A percentile compares a stretch with the other conserved stretches of the same genome.
Conservation (phyloP, 2,888 invertebrate genomes). For the Hetaerina titia region DNA sequence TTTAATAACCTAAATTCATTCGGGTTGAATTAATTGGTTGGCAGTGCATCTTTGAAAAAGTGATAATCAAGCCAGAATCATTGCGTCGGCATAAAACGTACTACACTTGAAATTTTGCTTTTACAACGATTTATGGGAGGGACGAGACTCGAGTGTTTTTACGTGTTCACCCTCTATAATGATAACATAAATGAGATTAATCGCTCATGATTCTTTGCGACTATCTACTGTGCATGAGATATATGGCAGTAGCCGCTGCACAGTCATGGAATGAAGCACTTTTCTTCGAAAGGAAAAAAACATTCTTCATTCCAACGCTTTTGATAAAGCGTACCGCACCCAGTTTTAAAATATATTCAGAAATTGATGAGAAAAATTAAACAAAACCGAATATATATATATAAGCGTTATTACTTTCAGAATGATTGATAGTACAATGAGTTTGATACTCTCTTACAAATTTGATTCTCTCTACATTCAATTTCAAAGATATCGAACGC, state of each 20-base stretch:
- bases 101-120: background rate
- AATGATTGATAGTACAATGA: too few relatives aligned
- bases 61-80: background rate
- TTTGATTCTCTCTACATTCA: too few relatives aligned
- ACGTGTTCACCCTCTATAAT: background rate
- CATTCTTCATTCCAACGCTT: background rate
- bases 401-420: too few relatives aligned
- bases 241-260: slow-evolving; percentile 10
- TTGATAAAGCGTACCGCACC: too few relatives aligned
- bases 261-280: background rate
- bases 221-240: background rate
- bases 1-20: background rate
- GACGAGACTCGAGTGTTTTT: background rate
- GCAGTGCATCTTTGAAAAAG: background rate
- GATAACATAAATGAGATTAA: slow-evolving; percentile 34
- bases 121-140: background rate
- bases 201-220: background rate
- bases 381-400: too few relatives aligned
- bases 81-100: background rate
- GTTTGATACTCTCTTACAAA: too few relatives aligned
- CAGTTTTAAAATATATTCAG: too few relatives aligned
- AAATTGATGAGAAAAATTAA: too few relatives aligned
- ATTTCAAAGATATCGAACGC: too few relatives aligned
- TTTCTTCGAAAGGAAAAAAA: background rate
- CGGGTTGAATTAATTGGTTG: background rate